Conservation (phyloP, 2,113 vertebrate genomes). For the Corythaixoides concolor region DNA sequence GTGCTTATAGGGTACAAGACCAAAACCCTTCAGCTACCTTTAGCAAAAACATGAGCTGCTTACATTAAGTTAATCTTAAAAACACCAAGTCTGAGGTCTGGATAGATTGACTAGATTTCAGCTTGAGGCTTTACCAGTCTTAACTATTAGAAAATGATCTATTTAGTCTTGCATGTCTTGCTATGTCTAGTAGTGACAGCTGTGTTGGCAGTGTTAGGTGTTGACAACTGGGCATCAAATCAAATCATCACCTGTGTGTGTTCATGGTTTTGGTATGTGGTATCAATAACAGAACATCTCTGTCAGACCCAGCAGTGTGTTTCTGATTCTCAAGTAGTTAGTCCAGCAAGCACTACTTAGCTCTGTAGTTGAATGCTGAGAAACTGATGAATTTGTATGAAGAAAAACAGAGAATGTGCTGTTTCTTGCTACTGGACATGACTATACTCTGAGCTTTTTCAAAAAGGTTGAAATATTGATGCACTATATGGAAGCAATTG, state of each 20-base stretch:
- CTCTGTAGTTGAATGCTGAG: not conserved
- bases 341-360: not conserved
- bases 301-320: not conserved
- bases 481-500: not conserved
- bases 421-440: not conserved
- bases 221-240: not conserved
- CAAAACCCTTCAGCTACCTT: not conserved
- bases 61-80: not conserved
- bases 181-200: not conserved
- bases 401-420: not conserved
- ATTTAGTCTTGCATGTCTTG: not conserved
- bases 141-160: not conserved
- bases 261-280: not conserved
- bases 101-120: not conserved
- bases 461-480: not conserved
- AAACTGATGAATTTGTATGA: not conserved
- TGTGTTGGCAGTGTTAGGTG: not conserved
- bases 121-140: not conserved
- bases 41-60: not conserved
- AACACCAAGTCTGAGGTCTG: not conserved
- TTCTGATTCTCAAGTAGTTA: not conserved
- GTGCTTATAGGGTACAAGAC: not conserved
- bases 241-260: not conserved
- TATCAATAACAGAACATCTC: not conserved
- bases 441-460: not conserved